Percentiles rank a stretch among this genome's conserved stretches.
Evolutionary conservation across 2,888 invertebrate genomes (phyloP).

Genomic region (Trachelus troglodyta): DNA sequence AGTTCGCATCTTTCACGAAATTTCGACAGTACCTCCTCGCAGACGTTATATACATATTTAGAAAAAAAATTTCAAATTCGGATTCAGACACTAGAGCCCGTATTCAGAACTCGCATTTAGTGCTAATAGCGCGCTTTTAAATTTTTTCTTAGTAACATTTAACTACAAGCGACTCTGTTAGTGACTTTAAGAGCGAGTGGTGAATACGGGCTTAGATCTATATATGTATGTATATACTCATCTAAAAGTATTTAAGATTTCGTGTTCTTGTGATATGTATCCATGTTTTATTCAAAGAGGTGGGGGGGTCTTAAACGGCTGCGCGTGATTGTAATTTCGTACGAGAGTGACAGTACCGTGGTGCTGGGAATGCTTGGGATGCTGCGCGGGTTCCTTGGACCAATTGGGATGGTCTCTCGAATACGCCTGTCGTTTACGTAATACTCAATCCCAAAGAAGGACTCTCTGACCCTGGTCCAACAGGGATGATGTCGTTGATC

Average conservation of each 20-base stretch:
- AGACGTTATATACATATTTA: too few relatives aligned
- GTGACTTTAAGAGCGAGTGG: too few relatives aligned
- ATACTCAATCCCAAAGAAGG: not conserved
- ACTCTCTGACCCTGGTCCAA: not conserved
- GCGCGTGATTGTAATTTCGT: conserved; percentile 6
- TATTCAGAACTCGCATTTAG: too few relatives aligned
- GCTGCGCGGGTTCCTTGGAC: not conserved
- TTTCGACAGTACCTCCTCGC: not conserved
- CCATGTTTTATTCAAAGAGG: not conserved
- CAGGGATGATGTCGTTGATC: not conserved
- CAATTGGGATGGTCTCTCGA: not conserved
- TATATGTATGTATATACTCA: not conserved
- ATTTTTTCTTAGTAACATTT: too few relatives aligned
- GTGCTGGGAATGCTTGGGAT: conserved; percentile 3
- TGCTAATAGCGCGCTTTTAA: too few relatives aligned
- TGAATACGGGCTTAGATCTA: too few relatives aligned
- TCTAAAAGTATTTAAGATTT: not conserved
- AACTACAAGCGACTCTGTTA: too few relatives aligned
- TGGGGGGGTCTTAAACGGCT: not conserved
- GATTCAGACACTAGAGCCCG: not conserved
- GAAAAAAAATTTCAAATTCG: not conserved
- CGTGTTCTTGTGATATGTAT: not conserved
- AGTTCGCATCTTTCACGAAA: not conserved
- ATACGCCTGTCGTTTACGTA: not conserved
- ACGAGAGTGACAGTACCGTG: not conserved